phyloP scores from a whole-genome alignment of 2,113 vertebrate genomes.

The Procavia capensis region DNA sequence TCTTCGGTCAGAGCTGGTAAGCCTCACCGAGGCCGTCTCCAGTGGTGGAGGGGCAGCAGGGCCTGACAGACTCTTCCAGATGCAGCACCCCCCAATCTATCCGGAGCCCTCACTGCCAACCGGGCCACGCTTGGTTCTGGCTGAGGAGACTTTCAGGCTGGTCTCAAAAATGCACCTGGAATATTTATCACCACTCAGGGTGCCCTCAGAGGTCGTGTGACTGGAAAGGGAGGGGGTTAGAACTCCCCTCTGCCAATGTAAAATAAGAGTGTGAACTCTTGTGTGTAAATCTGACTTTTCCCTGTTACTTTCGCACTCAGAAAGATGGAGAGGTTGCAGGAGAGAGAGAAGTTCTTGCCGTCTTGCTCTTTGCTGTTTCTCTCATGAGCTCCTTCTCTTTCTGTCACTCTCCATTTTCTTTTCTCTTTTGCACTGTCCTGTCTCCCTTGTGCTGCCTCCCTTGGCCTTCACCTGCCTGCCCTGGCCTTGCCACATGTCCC shows the following conservation, averaged over 20 bases:
- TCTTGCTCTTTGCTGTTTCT: background rate
- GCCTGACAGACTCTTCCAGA: background rate
- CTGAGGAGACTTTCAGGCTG: rapidly evolving
- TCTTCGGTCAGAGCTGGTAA: conserved; percentile 93
- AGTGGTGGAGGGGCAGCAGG: rapidly evolving
- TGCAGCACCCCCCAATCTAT: background rate
- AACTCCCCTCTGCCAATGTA: background rate
- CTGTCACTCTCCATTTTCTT: background rate
- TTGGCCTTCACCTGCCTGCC: rapidly evolving
- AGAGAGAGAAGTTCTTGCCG: background rate
- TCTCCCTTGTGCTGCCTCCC: too few species aligned
- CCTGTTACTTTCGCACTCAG: conserved; percentile 74
- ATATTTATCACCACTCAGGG: background rate
- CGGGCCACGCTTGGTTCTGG: background rate
- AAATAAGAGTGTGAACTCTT: conserved; percentile 69
- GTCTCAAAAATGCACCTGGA: background rate
- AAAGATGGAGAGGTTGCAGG: conserved; percentile 42
- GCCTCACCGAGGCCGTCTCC: background rate
- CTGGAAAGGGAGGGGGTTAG: background rate
- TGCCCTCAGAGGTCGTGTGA: background rate
- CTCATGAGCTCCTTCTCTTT: background rate
- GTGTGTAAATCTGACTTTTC: conserved; percentile 56
- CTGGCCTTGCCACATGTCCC: background rate
- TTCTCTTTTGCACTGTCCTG: too few species aligned
- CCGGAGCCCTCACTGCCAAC: background rate